These are phyloP conservation scores for Bombyx huttoni DNA, from an alignment of 2,888 invertebrate species.

Conservation along the genomic window DNA sequence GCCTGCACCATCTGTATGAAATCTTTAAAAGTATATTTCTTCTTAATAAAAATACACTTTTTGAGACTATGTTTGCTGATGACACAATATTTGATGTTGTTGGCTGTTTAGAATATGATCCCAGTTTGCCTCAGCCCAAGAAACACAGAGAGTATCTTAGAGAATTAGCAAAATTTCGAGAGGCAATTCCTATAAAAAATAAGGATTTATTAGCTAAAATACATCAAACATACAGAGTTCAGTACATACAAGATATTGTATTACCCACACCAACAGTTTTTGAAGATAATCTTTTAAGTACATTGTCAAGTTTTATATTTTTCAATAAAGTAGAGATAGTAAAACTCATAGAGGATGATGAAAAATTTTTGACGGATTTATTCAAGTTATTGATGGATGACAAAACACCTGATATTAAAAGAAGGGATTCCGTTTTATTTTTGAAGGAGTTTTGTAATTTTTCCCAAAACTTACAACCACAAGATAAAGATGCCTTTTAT, in stretches of 20 bases:
- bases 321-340: conserved; percentile 99
- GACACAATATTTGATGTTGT: conserved; percentile 98
- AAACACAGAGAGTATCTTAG: conserved; percentile 96
- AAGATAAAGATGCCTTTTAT: conserved; percentile 97
- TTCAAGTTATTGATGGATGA: conserved; percentile 94
- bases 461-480: conserved; percentile 97
- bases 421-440: conserved; percentile 96
- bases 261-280: conserved; percentile 98
- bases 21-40: conserved; percentile 99
- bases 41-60: conserved; percentile 96
- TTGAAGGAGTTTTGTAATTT: conserved; percentile 99
- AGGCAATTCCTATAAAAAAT: conserved; percentile 96
- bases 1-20: conserved; percentile 95
- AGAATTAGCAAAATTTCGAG: conserved; percentile 91
- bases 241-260: conserved; percentile 99
- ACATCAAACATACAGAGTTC: conserved; percentile 99
- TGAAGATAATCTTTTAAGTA: conserved; percentile 98
- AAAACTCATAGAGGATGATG: conserved; percentile 97
- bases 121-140: conserved; percentile 86
- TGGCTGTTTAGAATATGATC: conserved; percentile 98
- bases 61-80: conserved; percentile 98
- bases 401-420: conserved; percentile 84
- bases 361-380: conserved; percentile 94
- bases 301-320: conserved; percentile 98
- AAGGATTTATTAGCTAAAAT: conserved; percentile 96